These are phyloP conservation scores for Athene cunicularia DNA, from an alignment of 2,113 vertebrate species.

Conservation along the genomic window DNA sequence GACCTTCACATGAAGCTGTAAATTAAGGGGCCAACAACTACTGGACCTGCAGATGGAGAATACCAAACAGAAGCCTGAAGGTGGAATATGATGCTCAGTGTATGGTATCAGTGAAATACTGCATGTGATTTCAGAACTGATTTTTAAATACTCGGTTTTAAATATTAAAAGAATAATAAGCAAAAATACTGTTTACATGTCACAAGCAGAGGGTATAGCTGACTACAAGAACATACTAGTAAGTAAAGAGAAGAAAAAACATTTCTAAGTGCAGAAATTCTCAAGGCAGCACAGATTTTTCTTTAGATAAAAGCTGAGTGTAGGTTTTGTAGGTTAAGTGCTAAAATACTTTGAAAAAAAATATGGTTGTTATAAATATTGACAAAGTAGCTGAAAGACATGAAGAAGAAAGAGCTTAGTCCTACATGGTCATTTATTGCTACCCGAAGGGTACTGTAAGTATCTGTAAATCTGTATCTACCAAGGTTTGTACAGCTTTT, in stretches of 20 bases:
- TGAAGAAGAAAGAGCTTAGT: background rate
- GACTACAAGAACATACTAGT: background rate
- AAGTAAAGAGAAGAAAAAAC: background rate
- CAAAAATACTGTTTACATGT: background rate
- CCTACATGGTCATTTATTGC: background rate
- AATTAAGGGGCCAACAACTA: background rate
- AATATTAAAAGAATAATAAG: background rate
- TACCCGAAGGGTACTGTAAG: background rate
- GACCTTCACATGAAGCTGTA: background rate
- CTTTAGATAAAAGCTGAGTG: background rate
- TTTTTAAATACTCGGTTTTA: background rate
- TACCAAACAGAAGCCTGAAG: background rate
- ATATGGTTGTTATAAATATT: background rate
- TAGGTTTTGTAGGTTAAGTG: background rate
- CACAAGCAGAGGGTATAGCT: background rate
- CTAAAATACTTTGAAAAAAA: background rate
- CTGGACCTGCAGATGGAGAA: background rate
- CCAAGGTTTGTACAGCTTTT: background rate
- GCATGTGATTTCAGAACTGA: background rate
- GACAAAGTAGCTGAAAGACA: slow-evolving; percentile 27
- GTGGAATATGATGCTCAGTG: background rate
- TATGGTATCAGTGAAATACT: background rate
- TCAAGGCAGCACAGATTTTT: background rate
- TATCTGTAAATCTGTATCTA: background rate
- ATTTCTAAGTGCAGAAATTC: background rate